Evolutionary conservation across 1,140 invertebrate species (phyloP), one percentile per base, ranked within the genome.

Genomic region (Holcopasites calliopsidis): DNA sequence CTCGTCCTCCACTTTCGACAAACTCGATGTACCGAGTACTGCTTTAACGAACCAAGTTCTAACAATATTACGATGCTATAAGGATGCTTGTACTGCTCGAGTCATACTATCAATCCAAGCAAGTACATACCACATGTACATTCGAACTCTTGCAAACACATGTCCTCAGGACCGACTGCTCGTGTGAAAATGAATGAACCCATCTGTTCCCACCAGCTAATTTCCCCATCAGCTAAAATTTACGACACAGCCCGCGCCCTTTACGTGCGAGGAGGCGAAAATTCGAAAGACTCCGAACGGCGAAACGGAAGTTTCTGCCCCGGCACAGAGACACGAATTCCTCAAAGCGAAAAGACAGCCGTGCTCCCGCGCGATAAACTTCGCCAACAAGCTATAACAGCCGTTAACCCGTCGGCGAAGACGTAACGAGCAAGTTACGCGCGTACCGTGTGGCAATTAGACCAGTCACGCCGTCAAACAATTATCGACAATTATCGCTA

Each of bases 341-440:
- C 28, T 64, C 26, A 33, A 47, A 47, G 4, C 31, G 11, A 26
- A 64, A 47, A 35, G 55, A 16, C 21, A 21, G 38, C 10, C 40
- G 40, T 47, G 38, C 38, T 2, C 10, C 10, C 16, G 10, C 31
- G 50, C 31, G 23, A 28, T 44, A 61, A 62, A 47, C 40, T 21
- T 47, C 18, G 40, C 18, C 23, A 62, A 47, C 60, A 21, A 31
- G 60, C 40, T 47, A 3, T 18, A 62, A 47, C 40, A 62, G 58
- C 21, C 38, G 58, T 61, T 61, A 61, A 44, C 58, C 28, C 28
- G 40, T 44, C 58, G 3, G 38, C 16, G 18, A n/a, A 31, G 60
- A 31, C 26, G 26, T 62, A 62, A 62, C 40, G 40, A 62, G 18
- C 40, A 16, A 47, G 26, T 62, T 31, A 47, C 26, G 60, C 60